These are phyloP conservation scores for Rotaria macrura DNA, from an alignment of 2,888 invertebrate species.

Conservation along the genomic window DNA sequence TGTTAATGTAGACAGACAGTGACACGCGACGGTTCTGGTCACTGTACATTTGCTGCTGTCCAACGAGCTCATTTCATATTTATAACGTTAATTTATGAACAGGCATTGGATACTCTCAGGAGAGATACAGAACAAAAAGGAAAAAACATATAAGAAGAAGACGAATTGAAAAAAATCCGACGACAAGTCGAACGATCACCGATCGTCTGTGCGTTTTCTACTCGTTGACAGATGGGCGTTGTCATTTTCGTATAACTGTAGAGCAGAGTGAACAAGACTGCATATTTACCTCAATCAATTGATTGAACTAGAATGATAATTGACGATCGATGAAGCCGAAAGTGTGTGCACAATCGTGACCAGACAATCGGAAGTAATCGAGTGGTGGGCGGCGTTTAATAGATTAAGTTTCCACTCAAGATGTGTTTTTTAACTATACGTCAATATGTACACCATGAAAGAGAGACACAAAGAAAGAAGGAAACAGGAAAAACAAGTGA, in stretches of 20 bases:
- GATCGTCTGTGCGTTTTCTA: not conserved
- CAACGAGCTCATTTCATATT: not conserved
- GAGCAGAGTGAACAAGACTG: not conserved
- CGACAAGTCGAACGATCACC: not conserved
- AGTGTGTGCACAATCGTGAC: not conserved
- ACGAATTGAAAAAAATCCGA: not conserved
- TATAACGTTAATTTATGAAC: not conserved
- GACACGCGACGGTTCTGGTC: not conserved
- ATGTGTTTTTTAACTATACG: not conserved
- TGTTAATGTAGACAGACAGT: not conserved
- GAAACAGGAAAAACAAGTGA: not conserved
- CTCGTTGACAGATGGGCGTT: not conserved
- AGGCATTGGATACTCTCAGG: not conserved
- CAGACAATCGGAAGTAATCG: not conserved
- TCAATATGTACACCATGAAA: not conserved
- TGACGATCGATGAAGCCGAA: not conserved
- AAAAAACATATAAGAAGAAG: not conserved
- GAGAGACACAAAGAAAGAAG: no score
- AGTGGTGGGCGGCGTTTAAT: not conserved
- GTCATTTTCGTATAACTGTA: not conserved
- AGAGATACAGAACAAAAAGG: not conserved
- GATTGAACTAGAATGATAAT: not conserved
- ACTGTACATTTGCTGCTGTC: not conserved
- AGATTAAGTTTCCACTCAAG: not conserved
- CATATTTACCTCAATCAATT: not conserved